A percentile compares a stretch with the other conserved stretches of the same genome.
Conservation (phyloP, 64 coral and sea anemone species). For the Montipora capricornis region DNA sequence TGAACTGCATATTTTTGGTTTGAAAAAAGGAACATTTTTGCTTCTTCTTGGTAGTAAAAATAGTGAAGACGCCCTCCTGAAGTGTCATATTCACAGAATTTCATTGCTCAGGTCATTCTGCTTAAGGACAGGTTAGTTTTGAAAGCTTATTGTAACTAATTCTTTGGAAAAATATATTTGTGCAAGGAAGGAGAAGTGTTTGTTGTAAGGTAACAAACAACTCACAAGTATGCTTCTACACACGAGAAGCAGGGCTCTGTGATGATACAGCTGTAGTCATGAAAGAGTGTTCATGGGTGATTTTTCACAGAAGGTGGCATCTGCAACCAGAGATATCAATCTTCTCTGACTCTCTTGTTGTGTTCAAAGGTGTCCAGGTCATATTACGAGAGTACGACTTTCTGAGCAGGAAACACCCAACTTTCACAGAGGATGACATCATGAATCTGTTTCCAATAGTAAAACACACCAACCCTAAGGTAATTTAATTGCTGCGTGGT, state of each 20-base stretch:
- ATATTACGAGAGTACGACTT: slow-evolving; percentile 97
- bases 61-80: slow-evolving; percentile 77
- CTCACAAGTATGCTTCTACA: no score
- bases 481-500: not conserved
- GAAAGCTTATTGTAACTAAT: not conserved
- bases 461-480: slow-evolving; percentile 97
- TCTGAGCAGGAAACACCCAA: slow-evolving; percentile 79
- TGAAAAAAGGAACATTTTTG: not conserved
- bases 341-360: not conserved
- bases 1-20: not conserved
- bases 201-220: no score
- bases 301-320: no score
- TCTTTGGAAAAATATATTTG: not conserved
- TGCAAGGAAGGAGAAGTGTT: no score
- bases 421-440: slow-evolving; percentile 95
- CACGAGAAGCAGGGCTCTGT: no score
- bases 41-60: slow-evolving; percentile 57
- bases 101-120: slow-evolving; percentile 89
- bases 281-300: no score
- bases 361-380: slow-evolving; percentile 86
- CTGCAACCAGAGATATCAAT: no score
- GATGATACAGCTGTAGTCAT: no score
- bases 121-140: slow-evolving; percentile 87
- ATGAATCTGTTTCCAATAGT: slow-evolving; percentile 97
- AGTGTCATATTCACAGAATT: slow-evolving; percentile 84